Evolutionary conservation across 2,113 vertebrate species (phyloP).

Genomic region (Lycaon pictus): DNA sequence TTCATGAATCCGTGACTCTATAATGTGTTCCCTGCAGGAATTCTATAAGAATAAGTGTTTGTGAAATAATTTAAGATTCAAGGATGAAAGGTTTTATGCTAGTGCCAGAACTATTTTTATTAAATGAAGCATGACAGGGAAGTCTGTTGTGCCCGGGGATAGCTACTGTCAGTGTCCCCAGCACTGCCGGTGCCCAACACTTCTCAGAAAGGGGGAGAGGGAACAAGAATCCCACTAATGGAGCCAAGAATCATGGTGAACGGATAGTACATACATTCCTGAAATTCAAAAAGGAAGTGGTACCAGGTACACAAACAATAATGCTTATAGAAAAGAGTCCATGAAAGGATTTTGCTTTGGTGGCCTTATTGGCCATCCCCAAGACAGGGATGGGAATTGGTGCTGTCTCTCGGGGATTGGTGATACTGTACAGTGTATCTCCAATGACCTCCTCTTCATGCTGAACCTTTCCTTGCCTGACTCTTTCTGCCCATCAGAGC

Average conservation of each 20-base stretch:
- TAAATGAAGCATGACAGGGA: conserved; percentile 67
- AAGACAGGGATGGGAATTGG: background rate
- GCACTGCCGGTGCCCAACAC: background rate
- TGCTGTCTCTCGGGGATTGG: background rate
- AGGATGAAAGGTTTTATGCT: conserved; percentile 76
- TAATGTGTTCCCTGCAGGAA: conserved; percentile 70
- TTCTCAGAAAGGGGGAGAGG: background rate
- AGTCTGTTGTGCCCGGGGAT: conserved; percentile 44
- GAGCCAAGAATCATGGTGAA: background rate
- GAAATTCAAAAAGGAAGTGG: background rate
- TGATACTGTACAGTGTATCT: background rate
- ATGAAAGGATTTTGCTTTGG: background rate
- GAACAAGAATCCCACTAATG: background rate
- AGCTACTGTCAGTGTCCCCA: background rate
- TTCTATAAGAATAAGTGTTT: conserved; percentile 72
- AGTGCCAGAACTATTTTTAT: conserved; percentile 66
- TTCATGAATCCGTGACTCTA: conserved; percentile 60
- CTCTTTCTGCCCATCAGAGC: background rate
- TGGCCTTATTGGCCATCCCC: background rate
- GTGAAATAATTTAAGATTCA: conserved; percentile 75
- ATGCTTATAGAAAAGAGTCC: background rate
- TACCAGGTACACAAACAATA: background rate
- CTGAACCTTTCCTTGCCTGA: background rate
- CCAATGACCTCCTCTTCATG: background rate
- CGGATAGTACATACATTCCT: background rate